These are phyloP conservation scores for Brachionus asplanchnoidis DNA, from an alignment of 1,140 invertebrate genomes.

Conservation along the genomic window DNA sequence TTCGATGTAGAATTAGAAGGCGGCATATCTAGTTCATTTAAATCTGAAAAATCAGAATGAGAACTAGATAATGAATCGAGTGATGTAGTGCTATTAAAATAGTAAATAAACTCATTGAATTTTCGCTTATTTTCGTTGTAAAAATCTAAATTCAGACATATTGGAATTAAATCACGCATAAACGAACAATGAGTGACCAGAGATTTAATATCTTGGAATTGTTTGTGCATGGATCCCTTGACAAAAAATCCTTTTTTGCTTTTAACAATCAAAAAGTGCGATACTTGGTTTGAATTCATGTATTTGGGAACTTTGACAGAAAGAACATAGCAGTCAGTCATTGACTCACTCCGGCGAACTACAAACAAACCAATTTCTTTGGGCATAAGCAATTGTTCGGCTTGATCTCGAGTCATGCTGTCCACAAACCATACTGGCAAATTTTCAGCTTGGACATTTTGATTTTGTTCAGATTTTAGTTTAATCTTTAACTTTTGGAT, in stretches of 20 bases:
- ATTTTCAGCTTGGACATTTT: neutral
- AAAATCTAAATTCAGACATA: slow-evolving; percentile 5
- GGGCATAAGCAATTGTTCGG: neutral
- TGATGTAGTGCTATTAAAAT: slow-evolving; percentile 26
- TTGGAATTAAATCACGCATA: slow-evolving; percentile 27
- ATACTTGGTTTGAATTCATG: neutral
- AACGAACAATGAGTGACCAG: slow-evolving; percentile 32
- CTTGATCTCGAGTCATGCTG: neutral
- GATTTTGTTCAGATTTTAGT: neutral
- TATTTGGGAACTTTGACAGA: slow-evolving; percentile 37
- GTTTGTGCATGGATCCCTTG: neutral
- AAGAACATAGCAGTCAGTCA: neutral
- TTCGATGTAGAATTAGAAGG: neutral
- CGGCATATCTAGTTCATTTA: neutral
- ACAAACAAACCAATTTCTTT: slow-evolving; percentile 16
- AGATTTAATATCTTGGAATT: slow-evolving; percentile 21
- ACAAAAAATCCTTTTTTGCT: neutral
- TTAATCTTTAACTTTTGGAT: slow-evolving; percentile 28
- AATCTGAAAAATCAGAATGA: slow-evolving; percentile 27
- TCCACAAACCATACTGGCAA: slow-evolving; percentile 12
- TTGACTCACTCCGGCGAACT: slow-evolving; percentile 3
- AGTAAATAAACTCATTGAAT: slow-evolving; percentile 23
- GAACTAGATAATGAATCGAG: slow-evolving; percentile 3
- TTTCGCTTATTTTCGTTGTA: slow-evolving; percentile 14
- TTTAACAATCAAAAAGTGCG: neutral